Evolutionary conservation across 2,888 invertebrate genomes (phyloP), one percentile per base, ranked within the genome.

Genomic region (Apamea sordens): DNA sequence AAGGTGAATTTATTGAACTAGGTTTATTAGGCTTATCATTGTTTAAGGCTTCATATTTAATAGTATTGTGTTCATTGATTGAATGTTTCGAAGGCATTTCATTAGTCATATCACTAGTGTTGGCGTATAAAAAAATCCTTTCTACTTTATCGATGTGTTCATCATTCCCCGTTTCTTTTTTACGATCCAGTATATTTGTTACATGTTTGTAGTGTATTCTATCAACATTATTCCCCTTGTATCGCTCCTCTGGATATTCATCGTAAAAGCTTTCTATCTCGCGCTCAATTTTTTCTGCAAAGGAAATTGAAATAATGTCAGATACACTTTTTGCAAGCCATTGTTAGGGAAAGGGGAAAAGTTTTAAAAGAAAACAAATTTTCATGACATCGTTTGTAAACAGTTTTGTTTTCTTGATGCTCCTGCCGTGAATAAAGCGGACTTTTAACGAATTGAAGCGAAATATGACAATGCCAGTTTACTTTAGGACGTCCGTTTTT

Each of bases 201-300:
- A 90, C 86, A 89, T 91, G 87, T 91, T 92, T 91, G 88, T 92
- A 89, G 84, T 90, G 88, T 90, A 90, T 92, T 88, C 89, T 92
- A 86, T 92, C 91, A 85, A 90, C 84, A 91, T 92, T 92, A 84
- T 93, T 92, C 77, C 87, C 90, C 77, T 90, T 91, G 81, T 92
- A 89, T 87, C 89, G 89, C 80, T 93, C 92, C 61, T 94, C 92
- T 72, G 94, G 92, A 89, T 95, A 94, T 83, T 95, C 95, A 79
- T 94, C 94, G 88, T 96, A 95, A 91, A 94, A 95, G 75, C 91
- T 92, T 88, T 94, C 93, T 85, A 96, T 93, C 87, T 96, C 95
- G 78, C 92, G 91, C 86, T 95, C 94, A 84, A 96, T 92, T 91
- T 94, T 95, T 90, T 95, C 96, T 95, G 95, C 67, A 93, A 94